Evolutionary conservation across 1,140 invertebrate genomes (phyloP).

Genomic region (Linepithema humile): DNA sequence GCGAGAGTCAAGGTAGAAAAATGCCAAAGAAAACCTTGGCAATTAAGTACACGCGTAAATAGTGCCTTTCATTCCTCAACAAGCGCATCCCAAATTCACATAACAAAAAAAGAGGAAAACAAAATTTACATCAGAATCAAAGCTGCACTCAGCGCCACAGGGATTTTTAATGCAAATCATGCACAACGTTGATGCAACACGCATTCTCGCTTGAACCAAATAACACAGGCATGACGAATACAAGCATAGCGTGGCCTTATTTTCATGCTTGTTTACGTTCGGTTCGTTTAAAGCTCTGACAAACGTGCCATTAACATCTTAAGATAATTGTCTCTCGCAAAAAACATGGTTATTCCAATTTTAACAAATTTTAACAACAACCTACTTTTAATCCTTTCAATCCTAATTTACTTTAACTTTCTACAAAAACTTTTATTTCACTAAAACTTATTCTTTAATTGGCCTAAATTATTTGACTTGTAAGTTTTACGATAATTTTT

Average conservation of each 20-base stretch:
- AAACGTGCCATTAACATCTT: not conserved
- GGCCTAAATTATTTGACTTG: too few relatives aligned
- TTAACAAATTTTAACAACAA: not conserved
- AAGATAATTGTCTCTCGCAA: not conserved
- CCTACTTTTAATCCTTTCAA: too few relatives aligned
- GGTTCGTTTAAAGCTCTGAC: not conserved
- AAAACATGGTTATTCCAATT: not conserved
- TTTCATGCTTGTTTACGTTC: constrained; percentile 37
- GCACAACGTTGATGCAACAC: constrained; percentile 15
- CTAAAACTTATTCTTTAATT: too few relatives aligned
- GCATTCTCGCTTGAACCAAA: constrained; percentile 14
- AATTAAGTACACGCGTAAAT: constrained; percentile 2
- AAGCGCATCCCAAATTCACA: not conserved
- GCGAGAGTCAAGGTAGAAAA: constrained; percentile 20
- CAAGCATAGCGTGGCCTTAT: constrained; percentile 2
- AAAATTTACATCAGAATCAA: not conserved
- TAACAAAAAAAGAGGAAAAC: not conserved
- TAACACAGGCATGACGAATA: constrained; percentile 29
- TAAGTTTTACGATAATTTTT: too few relatives aligned
- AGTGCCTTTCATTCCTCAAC: not conserved
- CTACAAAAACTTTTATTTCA: not conserved
- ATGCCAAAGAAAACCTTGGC: not conserved
- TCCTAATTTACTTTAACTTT: too few relatives aligned
- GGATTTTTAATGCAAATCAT: not conserved
- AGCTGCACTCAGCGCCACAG: not conserved